phyloP scores from a whole-genome alignment of 2,113 vertebrate species.

The Antigone vipio region DNA sequence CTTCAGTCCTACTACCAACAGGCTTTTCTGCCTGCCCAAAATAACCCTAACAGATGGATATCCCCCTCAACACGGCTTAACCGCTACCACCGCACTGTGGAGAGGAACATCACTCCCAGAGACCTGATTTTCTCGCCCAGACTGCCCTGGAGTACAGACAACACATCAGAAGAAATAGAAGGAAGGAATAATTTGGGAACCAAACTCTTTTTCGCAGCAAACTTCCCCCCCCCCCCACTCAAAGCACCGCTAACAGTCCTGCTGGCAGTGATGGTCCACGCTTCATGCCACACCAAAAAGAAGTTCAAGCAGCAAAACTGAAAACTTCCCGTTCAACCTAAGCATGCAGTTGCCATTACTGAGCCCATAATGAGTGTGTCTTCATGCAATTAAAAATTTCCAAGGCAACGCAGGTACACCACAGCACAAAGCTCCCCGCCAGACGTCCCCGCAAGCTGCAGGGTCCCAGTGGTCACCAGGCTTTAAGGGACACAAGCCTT shows the following conservation, averaged over 20 bases:
- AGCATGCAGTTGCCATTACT: fast-evolving
- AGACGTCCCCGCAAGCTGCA: not conserved
- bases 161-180: not conserved
- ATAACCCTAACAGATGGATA: too few species aligned
- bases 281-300: too few species aligned
- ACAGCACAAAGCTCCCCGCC: not conserved
- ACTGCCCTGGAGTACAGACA: not conserved
- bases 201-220: not conserved
- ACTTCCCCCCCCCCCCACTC: too few species aligned
- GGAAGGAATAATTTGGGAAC: not conserved
- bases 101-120: not conserved
- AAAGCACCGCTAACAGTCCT: not conserved
- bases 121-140: not conserved
- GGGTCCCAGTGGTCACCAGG: not conserved
- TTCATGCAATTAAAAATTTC: not conserved
- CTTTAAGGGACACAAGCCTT: not conserved
- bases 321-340: not conserved
- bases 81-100: not conserved
- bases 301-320: not conserved
- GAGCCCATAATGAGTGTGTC: not conserved
- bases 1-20: not conserved
- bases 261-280: not conserved
- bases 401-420: not conserved
- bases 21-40: not conserved
- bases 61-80: not conserved